Conservation (phyloP, 1,140 invertebrate genomes). For the Drosophila nasuta region DNA sequence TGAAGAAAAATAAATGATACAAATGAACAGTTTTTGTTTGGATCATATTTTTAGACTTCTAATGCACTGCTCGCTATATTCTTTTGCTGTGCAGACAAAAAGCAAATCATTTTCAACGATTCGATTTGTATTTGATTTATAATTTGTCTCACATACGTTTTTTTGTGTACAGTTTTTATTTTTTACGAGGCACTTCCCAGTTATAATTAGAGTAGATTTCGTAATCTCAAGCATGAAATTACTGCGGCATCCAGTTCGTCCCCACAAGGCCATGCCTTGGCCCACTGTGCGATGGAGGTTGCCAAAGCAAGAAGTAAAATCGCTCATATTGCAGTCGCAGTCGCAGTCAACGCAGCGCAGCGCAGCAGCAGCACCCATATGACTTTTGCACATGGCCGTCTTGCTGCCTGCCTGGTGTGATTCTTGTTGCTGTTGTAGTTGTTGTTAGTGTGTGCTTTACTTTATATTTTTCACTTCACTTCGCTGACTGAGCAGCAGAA, state of each 20-base stretch:
- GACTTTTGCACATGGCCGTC: conserved; percentile 51
- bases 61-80: conserved; percentile 35
- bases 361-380: conserved; percentile 37
- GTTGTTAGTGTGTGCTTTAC: conserved; percentile 41
- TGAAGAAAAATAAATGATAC: background rate
- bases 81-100: conserved; percentile 20
- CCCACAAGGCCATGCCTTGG: conserved; percentile 46
- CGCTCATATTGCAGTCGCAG: conserved; percentile 27
- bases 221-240: conserved; percentile 28
- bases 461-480: conserved; percentile 55
- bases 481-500: conserved; percentile 12
- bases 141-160: conserved; percentile 31
- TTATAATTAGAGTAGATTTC: conserved; percentile 26
- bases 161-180: conserved; percentile 4
- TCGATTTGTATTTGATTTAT: conserved; percentile 42
- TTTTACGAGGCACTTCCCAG: conserved; percentile 22
- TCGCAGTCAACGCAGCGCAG: conserved; percentile 14
- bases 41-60: conserved; percentile 34
- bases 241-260: conserved; percentile 19
- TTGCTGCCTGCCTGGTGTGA: conserved; percentile 5
- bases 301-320: conserved; percentile 43
- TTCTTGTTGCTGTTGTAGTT: conserved; percentile 35
- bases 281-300: conserved; percentile 43
- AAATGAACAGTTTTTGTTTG: background rate
- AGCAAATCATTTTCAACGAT: conserved; percentile 14